phyloP scores from a whole-genome alignment of 2,797 vertebrate genomes.

The Anableps anableps region DNA sequence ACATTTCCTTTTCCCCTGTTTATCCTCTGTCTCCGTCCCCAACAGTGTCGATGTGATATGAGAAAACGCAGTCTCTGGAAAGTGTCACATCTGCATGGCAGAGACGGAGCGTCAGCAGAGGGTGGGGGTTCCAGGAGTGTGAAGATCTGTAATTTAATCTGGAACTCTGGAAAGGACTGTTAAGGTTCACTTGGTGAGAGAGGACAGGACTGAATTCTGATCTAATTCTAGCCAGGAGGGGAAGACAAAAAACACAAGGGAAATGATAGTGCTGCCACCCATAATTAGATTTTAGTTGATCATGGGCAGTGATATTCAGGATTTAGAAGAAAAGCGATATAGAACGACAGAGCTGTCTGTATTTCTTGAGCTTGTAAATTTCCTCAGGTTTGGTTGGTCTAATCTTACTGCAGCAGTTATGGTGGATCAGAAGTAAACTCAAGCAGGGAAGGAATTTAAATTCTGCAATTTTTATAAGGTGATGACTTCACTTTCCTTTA shows the following conservation, averaged over 20 bases:
- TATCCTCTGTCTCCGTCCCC: conserved; percentile 47
- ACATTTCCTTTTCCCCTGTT: conserved; percentile 9
- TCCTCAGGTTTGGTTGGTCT: background rate
- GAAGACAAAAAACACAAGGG: conserved; percentile 31
- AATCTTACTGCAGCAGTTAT: background rate
- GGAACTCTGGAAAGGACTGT: conserved; percentile 65
- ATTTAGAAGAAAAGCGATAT: background rate
- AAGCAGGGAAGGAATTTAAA: background rate
- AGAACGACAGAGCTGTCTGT: conserved; percentile 14
- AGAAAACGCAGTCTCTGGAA: conserved; percentile 70
- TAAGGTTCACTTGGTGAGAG: conserved; percentile 65
- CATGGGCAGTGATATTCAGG: conserved; percentile 19
- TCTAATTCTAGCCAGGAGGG: conserved; percentile 58
- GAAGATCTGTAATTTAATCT: conserved; percentile 79
- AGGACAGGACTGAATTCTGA: conserved; percentile 60
- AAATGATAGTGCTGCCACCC: conserved; percentile 44
- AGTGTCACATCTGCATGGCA: conserved; percentile 74
- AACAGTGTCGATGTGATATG: conserved; percentile 57
- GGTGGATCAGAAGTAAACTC: background rate
- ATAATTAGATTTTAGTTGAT: conserved; percentile 49
- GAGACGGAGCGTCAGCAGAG: conserved; percentile 39
- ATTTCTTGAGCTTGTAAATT: conserved; percentile 17
- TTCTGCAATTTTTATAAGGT: background rate
- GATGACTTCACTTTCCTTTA: background rate
- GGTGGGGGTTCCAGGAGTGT: conserved; percentile 53